phyloP scores from a whole-genome alignment of 30 jellyfish, hydroid and myxozoan genomes.

The Rhopilema esculentum region DNA sequence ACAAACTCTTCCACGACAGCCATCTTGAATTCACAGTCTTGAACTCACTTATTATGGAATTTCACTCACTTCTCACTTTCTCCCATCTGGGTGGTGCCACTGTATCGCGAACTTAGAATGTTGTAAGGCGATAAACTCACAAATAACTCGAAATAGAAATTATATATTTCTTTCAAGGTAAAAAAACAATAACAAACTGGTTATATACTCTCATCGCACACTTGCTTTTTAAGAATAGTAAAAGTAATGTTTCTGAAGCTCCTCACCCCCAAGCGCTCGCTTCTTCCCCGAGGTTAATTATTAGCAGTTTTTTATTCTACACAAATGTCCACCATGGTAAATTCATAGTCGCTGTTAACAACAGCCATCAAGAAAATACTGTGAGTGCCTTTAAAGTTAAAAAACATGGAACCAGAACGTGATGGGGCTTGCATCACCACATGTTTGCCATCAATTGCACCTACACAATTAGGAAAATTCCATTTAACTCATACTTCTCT shows the following conservation, averaged over 20 bases:
- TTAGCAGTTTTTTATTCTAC: slow-evolving; percentile 29
- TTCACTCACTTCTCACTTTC: too few relatives aligned
- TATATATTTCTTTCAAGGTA: not conserved
- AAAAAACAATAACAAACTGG: not conserved
- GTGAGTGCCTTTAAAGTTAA: slow-evolving; percentile 55
- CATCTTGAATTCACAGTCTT: too few relatives aligned
- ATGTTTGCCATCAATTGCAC: slow-evolving; percentile 71
- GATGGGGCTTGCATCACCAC: slow-evolving; percentile 74
- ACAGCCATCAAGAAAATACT: slow-evolving; percentile 61
- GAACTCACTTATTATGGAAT: too few relatives aligned
- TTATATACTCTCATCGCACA: not conserved
- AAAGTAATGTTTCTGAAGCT: not conserved
- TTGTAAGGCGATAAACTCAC: not conserved
- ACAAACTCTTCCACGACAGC: too few relatives aligned
- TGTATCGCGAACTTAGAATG: not conserved
- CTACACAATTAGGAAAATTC: slow-evolving; percentile 69
- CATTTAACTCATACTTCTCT: not conserved
- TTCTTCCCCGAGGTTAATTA: not conserved
- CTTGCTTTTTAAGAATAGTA: not conserved
- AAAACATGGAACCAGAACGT: slow-evolving; percentile 59
- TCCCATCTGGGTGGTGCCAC: too few relatives aligned
- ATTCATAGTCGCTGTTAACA: slow-evolving; percentile 46
- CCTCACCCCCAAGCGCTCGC: not conserved
- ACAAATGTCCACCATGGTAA: slow-evolving; percentile 56
- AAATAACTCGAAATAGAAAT: not conserved